Evolutionary conservation across 2,113 vertebrate genomes (phyloP), one percentile per base, ranked within the genome.

Genomic region (Psittacara wagleri): DNA sequence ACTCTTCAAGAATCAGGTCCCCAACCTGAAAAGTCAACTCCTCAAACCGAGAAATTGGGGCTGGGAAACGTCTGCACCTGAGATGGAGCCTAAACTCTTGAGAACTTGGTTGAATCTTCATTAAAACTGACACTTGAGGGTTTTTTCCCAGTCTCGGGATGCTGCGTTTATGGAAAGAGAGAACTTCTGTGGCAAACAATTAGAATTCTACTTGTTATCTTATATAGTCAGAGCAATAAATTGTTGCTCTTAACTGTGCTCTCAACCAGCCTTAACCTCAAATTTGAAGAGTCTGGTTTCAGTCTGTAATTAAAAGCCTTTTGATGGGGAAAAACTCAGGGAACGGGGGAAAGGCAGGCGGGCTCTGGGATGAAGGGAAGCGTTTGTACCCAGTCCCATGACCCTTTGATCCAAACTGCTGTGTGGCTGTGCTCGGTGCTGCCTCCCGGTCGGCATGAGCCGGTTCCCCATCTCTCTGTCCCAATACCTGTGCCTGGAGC

Each of bases 281-380:
- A 72, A 63, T 68, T 66, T 4, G 85, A 91, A 83, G 90, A 66
- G 72, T 17, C 64, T 51, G 70, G 91, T 75, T 69, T 69, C 78
- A 4, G 57, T 48, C 28, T 87, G 78, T 94, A 94, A 96, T 96
- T 95, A 96, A 91, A 94, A 95, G 4, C 59, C 51, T 83, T 91
- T 59, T 84, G 80, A 67, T 5, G 27, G 49, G 64, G 37, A 72
- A 80, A 55, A 79, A 67, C 84, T 75, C 11, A 0, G 39, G 80
- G 62, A 84, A 62, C 73, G 54, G 63, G 41, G 63, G 52, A 25
- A 37, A 48, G 84, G 11, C 37, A 10, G 59, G 49, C n/a, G 1
- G 62, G 8, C 25, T 87, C 31, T 35, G 9, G 86, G 91, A 7
- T 19, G 64, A 1, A 33, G 79, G 33, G 79, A 13, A 67, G 49